Percentiles rank a stretch among this genome's conserved stretches.
Conservation (phyloP, 2,888 invertebrate species). For the Tinea semifulvella region DNA sequence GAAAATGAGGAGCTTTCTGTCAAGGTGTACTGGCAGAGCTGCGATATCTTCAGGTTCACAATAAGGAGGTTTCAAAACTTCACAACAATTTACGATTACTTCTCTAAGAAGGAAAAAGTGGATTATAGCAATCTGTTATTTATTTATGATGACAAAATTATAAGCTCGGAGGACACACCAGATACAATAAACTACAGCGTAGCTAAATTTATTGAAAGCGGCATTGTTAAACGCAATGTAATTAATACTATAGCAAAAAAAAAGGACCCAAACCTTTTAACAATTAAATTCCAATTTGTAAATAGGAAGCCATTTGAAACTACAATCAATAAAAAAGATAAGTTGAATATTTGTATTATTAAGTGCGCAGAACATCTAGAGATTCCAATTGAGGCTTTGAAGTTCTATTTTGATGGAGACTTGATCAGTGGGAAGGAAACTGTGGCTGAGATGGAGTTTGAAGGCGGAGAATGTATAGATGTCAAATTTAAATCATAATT, state of each 20-base stretch:
- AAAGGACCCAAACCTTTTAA: slow-evolving; percentile 7
- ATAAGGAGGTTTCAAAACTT: slow-evolving; percentile 49
- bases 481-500: slow-evolving; percentile 29
- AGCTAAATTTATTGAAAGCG: slow-evolving; percentile 55
- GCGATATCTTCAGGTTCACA: slow-evolving; percentile 42
- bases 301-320: slow-evolving; percentile 43
- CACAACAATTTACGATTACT: slow-evolving; percentile 43
- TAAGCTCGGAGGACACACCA: slow-evolving; percentile 47
- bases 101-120: slow-evolving; percentile 38
- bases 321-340: slow-evolving; percentile 33
- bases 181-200: slow-evolving; percentile 46
- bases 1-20: slow-evolving; percentile 50
- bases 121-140: slow-evolving; percentile 39
- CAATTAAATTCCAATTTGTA: slow-evolving; percentile 49
- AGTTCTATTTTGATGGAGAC: slow-evolving; percentile 65
- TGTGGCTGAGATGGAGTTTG: slow-evolving; percentile 48
- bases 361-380: slow-evolving; percentile 55
- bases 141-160: slow-evolving; percentile 41
- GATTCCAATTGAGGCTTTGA: slow-evolving; percentile 38
- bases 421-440: slow-evolving; percentile 42
- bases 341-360: slow-evolving; percentile 42
- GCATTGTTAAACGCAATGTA: slow-evolving; percentile 38
- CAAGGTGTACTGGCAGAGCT: slow-evolving; percentile 53
- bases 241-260: slow-evolving; percentile 20
- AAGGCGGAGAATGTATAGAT: slow-evolving; percentile 65